These are phyloP conservation scores for Thysanoteuthis rhombus DNA, from an alignment of 2,888 invertebrate genomes.

Conservation along the genomic window DNA sequence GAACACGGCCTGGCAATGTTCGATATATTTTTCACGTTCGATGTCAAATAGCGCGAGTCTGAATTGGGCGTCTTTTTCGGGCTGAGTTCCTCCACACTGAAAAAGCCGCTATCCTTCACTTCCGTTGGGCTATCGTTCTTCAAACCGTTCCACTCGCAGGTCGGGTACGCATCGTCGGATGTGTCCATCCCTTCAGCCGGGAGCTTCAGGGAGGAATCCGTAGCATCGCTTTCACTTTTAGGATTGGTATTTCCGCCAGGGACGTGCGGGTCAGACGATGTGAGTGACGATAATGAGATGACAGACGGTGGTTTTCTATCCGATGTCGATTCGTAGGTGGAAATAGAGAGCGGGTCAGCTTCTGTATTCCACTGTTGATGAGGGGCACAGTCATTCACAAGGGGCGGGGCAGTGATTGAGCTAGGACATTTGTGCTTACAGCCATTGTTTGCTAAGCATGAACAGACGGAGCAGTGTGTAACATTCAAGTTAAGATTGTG, in stretches of 20 bases:
- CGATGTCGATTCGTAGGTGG: background rate
- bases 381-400: background rate
- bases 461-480: too few relatives aligned
- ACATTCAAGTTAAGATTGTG: background rate
- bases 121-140: background rate
- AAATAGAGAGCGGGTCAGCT: background rate
- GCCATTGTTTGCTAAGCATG: background rate
- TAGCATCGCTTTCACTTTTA: background rate
- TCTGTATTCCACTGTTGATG: background rate
- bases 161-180: background rate
- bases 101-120: conserved; percentile 14
- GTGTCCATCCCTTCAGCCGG: background rate
- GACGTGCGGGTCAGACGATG: background rate
- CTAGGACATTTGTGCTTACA: background rate
- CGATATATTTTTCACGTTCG: background rate
- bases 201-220: background rate
- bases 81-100: conserved; percentile 13
- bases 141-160: background rate
- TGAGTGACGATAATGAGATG: background rate
- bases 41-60: too few relatives aligned
- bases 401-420: background rate
- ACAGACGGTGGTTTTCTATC: background rate
- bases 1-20: background rate
- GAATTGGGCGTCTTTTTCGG: background rate
- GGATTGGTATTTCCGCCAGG: too few relatives aligned